phyloP scores from a whole-genome alignment of 2,797 vertebrate species.

The Acrossocheilus wenchowensis region DNA sequence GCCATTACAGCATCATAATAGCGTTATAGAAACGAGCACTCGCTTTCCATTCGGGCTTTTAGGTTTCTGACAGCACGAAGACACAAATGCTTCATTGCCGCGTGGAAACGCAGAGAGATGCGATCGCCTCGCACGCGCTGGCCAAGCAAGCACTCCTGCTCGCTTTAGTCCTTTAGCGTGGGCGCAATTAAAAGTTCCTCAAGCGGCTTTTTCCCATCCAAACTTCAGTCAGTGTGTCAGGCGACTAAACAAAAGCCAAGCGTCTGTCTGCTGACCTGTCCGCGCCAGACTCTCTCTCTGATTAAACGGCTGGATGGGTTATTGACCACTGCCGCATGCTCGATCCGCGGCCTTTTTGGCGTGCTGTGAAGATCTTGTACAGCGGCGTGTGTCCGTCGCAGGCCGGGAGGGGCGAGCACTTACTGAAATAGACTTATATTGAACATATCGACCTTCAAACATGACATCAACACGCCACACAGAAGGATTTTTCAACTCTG shows the following conservation, averaged over 20 bases:
- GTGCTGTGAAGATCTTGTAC: slow-evolving; percentile 13
- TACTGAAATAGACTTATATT: slow-evolving; percentile 16
- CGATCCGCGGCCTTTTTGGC: slow-evolving; percentile 38
- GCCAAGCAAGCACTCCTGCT: slow-evolving; percentile 71
- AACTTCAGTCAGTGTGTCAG: slow-evolving; percentile 58
- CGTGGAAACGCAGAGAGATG: background rate
- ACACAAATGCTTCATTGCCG: background rate
- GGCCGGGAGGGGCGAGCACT: slow-evolving; percentile 15
- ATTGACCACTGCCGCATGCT: slow-evolving; percentile 58
- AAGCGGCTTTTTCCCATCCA: slow-evolving; percentile 59
- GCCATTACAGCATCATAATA: slow-evolving; percentile 25
- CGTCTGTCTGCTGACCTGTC: slow-evolving; percentile 33
- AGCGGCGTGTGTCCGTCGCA: background rate
- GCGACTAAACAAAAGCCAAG: slow-evolving; percentile 57
- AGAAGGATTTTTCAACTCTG: background rate
- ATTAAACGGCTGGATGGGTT: slow-evolving; percentile 60
- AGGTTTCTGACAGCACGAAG: background rate
- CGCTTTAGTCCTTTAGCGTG: slow-evolving; percentile 73
- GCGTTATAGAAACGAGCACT: background rate
- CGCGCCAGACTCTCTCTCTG: slow-evolving; percentile 44
- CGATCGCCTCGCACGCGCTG: background rate
- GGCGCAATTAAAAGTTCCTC: slow-evolving; percentile 76
- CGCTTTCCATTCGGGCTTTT: slow-evolving; percentile 32
- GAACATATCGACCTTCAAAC: slow-evolving; percentile 19
- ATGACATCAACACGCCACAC: background rate